Conservation (phyloP, 1,140 invertebrate species). For the Cecropterus lyciades region DNA sequence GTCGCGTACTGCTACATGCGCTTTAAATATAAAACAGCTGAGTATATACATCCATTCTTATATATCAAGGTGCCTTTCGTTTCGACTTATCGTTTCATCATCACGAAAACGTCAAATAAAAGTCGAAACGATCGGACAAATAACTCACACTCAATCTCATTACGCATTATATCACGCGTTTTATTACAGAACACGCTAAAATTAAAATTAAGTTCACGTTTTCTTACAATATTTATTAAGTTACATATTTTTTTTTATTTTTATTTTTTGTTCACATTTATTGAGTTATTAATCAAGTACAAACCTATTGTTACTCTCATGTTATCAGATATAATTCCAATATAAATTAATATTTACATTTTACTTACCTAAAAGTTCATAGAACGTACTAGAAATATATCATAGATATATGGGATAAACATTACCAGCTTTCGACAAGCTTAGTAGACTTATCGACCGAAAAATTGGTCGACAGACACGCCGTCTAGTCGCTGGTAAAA, state of each 20-base stretch:
- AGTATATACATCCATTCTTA: conserved; percentile 3
- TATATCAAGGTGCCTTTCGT: conserved; percentile 4
- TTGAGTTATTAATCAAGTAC: conserved; percentile 8
- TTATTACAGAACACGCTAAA: too few relatives aligned
- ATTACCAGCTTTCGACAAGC: conserved; percentile 87
- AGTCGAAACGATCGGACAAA: neutral
- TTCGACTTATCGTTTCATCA: neutral
- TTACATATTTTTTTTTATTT: conserved; percentile 13
- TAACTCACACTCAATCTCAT: conserved; percentile 15
- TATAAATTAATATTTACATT: conserved; percentile 63
- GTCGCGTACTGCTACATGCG: neutral
- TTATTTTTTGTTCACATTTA: conserved; percentile 41
- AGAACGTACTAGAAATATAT: conserved; percentile 97
- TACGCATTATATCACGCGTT: conserved; percentile 12
- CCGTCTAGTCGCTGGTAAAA: conserved; percentile 73
- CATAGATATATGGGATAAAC: conserved; percentile 98
- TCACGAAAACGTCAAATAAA: conserved; percentile 1
- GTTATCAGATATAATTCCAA: conserved; percentile 37
- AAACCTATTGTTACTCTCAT: conserved; percentile 9
- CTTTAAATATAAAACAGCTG: conserved; percentile 29
- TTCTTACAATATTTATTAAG: neutral
- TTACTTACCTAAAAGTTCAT: conserved; percentile 88
- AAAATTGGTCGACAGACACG: conserved; percentile 44
- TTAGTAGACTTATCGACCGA: conserved; percentile 37
- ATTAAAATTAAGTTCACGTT: conserved; percentile 35